Evolutionary conservation across 2,888 invertebrate genomes (phyloP).

Genomic region (Drosophila fungiperda): DNA sequence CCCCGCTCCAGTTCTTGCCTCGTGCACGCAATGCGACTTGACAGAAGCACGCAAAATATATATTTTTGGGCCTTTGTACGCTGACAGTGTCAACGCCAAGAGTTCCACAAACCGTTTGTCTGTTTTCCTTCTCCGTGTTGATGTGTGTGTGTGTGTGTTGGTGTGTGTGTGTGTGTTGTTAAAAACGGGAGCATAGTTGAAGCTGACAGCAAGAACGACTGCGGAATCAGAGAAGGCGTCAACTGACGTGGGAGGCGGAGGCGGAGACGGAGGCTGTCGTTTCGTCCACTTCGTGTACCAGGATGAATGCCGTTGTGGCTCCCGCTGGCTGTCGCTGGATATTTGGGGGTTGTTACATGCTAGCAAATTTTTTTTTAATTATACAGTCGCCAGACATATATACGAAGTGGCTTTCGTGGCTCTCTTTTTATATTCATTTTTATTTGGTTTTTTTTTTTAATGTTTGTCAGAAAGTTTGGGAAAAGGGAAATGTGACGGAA

Average conservation of each 20-base stretch:
- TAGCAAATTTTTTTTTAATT: conserved; percentile 73
- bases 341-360: conserved; percentile 13
- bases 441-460: conserved; percentile 1
- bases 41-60: conserved; percentile 61
- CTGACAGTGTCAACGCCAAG: conserved; percentile 75
- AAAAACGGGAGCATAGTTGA: conserved; percentile 73
- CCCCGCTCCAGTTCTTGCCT: background rate
- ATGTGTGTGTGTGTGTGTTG: conserved; percentile 15
- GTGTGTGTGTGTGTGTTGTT: conserved; percentile 19
- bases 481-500: conserved; percentile 8
- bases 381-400: conserved; percentile 53
- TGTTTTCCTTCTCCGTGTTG: conserved; percentile 17
- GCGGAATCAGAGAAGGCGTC: conserved; percentile 42
- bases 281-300: conserved; percentile 44
- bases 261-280: conserved; percentile 15
- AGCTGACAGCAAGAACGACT: conserved; percentile 69
- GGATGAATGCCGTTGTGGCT: conserved; percentile 49
- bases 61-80: conserved; percentile 65
- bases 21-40: conserved; percentile 53
- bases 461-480: conserved; percentile 3
- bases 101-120: conserved; percentile 52
- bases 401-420: conserved; percentile 18
- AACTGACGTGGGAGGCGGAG: conserved; percentile 18
- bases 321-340: conserved; percentile 15
- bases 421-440: background rate